Percentiles rank a stretch among this genome's conserved stretches.
Conservation (phyloP, 2,113 vertebrate species). For the Microcebus ravelobensis region DNA sequence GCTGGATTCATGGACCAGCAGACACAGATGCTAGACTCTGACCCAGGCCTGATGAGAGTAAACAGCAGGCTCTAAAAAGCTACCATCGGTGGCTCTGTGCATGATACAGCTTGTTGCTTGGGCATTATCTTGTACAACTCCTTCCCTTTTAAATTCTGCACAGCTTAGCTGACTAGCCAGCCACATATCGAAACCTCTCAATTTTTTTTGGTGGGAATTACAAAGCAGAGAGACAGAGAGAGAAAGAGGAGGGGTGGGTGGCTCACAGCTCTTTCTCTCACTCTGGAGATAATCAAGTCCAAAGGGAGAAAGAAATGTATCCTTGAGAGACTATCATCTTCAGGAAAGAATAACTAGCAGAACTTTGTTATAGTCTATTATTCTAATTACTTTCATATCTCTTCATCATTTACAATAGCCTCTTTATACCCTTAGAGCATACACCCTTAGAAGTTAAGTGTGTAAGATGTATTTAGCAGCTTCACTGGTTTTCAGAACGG, state of each 20-base stretch:
- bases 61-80: neutral
- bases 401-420: neutral
- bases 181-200: neutral
- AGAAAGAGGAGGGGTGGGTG: no score
- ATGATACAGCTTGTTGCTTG: neutral
- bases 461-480: neutral
- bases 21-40: neutral
- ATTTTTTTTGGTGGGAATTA: neutral
- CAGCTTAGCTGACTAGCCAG: neutral
- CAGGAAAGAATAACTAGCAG: neutral
- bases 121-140: neutral
- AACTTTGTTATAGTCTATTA: neutral
- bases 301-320: neutral
- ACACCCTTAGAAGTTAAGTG: neutral
- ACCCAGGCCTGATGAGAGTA: neutral
- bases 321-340: neutral
- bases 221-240: neutral
- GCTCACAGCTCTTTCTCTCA: neutral
- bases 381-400: neutral
- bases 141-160: neutral
- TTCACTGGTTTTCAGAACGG: neutral
- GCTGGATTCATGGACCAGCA: neutral
- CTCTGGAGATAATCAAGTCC: neutral
- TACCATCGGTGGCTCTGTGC: neutral
- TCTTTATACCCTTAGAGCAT: neutral